phyloP scores from a whole-genome alignment of 2,888 invertebrate species.

The Catocala nupta region DNA sequence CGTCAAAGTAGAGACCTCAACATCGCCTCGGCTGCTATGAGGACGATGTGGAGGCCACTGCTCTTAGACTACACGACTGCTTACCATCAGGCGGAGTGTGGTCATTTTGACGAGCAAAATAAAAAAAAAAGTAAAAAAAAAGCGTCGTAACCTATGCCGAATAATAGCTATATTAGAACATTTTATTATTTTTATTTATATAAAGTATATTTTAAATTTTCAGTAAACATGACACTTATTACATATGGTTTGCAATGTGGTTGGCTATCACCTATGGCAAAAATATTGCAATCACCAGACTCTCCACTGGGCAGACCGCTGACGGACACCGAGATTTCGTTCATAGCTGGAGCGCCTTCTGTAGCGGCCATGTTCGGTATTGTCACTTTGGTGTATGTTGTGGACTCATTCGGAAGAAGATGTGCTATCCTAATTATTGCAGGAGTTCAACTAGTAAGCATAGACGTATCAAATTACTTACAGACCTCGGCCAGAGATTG shows the following conservation, averaged over 20 bases:
- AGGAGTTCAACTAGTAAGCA: slow-evolving; percentile 77
- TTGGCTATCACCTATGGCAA: slow-evolving; percentile 79
- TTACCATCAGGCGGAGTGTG: no score
- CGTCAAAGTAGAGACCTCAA: no score
- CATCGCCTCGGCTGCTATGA: no score
- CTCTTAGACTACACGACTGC: no score
- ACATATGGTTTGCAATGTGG: slow-evolving; percentile 76
- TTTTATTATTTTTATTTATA: no score
- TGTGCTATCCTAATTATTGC: slow-evolving; percentile 70
- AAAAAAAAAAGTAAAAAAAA: no score
- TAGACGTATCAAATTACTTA: no score
- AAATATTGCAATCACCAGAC: slow-evolving; percentile 64
- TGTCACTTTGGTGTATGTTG: slow-evolving; percentile 68
- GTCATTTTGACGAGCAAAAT: no score
- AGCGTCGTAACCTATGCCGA: no score
- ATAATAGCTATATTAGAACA: no score
- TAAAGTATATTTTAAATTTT: slow-evolving; percentile 14
- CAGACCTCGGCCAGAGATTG: no score
- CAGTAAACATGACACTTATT: slow-evolving; percentile 73
- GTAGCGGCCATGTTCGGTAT: slow-evolving; percentile 74
- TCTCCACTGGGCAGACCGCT: slow-evolving; percentile 69
- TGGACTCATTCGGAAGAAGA: slow-evolving; percentile 77
- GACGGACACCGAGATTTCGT: slow-evolving; percentile 68
- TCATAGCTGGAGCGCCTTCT: slow-evolving; percentile 76
- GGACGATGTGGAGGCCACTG: no score